Evolutionary conservation across 2,888 invertebrate genomes (phyloP), one percentile per base, ranked within the genome.

Genomic region (Apodemia zela): DNA sequence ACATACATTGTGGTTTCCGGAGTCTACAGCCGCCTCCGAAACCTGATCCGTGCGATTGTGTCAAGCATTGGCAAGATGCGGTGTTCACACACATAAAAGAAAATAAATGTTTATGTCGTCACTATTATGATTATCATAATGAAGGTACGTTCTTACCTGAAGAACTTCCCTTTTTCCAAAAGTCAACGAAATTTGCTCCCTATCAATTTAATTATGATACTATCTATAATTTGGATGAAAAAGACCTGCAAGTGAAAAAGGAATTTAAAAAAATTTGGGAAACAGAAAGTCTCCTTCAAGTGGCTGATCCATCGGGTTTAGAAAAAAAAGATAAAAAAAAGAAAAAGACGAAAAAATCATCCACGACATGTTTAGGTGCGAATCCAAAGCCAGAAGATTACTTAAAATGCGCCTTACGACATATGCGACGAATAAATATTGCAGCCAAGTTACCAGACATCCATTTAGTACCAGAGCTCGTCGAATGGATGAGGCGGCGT

Each of bases 401-500:
- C 67, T 75, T 90, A 47, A 82, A 77, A 70, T 86, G 86, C 66
- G 89, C 86, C 13, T 68, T 90, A 54, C 72, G 81, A 35, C 70
- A 73, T 1, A 77, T 89, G 81, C 74, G 80, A 51, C 73, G 73
- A 0, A 65, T 73, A 0, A 89, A 89, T 69, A 64, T 85, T 0
- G 89, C 89, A 59, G 88, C 90, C 2, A 78, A 81, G 11, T 71
- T 90, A 45, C 90, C 90, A 0, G 89, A 89, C 57, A 68, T 85
- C 18, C 82, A 89, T 64, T 71, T 82, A 33, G 84, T 79, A 2
- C 88, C 90, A 8, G 89, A 88, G 65, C 76, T 90, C 6, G 78
- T 76, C 42, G 89, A 85, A 72, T 90, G 90, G 90, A 90, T 90
- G 89, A 81, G 88, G 13, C 67, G 70, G 5, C 81, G 90, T 17